Base-by-base conservation (phyloP, 1,140 invertebrate genomes). In the Papilio helenus region DNA sequence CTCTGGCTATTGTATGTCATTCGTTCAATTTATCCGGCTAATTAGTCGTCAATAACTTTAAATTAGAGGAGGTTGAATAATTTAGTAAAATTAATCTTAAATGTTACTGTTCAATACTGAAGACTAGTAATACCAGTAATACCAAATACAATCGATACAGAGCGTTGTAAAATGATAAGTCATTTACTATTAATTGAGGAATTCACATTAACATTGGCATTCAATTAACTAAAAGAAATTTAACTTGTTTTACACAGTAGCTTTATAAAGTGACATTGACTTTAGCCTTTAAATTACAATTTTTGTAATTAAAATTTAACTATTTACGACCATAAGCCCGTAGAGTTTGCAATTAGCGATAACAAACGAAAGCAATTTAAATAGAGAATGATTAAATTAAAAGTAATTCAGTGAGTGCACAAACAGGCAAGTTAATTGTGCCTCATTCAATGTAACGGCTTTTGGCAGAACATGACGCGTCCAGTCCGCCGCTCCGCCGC, bases 361-460 rank as follows among this genome's bases (percentile, higher is more conserved):
- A 68, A 68, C 61, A 68, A 16, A 68, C 29, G 5, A 68, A 68
- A 68, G 26, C 61, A 68, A 68, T 68, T 68, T 16, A 68, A 68
- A 34, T 29, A 1, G 58, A 29, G 58, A 26, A 65, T 29, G 58
- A 65, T 65, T 65, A 65, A 26, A 65, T 68, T 68, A 29, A 68
- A 68, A 29, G 61, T 68, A 68, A 68, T 68, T 34, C 26, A 16
- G 23, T 18, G 23, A 16, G 61, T 68, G 26, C 61, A 29, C 61
- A 68, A 68, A 68, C 61, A 68, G 61, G 4, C 61, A 29, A 68
- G 26, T 68, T 68, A 68, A 68, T 68, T 68, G 61, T 26, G 61
- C 61, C 61, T 68, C 61, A 68, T 68, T 68, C 61, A 68, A 14
- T 68, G 61, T 29, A 68, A 68, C 16, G 61, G 61, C 26, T 68